A percentile compares a stretch with the other conserved stretches of the same genome.
phyloP scores from a whole-genome alignment of 1,140 invertebrate species.

The Zaprionus taronus region DNA sequence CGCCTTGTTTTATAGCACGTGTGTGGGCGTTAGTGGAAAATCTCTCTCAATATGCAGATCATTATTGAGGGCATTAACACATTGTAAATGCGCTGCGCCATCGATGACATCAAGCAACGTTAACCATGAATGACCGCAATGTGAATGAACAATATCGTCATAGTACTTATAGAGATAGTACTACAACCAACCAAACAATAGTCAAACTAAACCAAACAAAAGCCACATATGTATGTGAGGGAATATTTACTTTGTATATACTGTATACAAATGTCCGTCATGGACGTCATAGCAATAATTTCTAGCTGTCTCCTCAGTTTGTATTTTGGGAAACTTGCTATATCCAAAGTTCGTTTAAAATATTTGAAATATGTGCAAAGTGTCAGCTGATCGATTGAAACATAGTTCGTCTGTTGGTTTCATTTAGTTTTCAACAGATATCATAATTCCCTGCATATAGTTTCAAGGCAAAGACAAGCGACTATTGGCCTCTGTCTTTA shows the following conservation, averaged over 20 bases:
- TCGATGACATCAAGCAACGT: slow-evolving; percentile 47
- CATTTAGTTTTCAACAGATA: slow-evolving; percentile 32
- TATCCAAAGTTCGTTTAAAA: slow-evolving; percentile 26
- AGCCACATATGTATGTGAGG: not conserved
- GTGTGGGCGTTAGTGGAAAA: slow-evolving; percentile 61
- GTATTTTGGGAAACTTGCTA: slow-evolving; percentile 33
- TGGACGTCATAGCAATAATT: slow-evolving; percentile 33
- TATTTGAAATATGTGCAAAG: slow-evolving; percentile 53
- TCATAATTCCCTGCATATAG: slow-evolving; percentile 5
- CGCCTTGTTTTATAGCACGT: slow-evolving; percentile 61
- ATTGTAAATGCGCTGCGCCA: slow-evolving; percentile 47
- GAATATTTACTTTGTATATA: not conserved
- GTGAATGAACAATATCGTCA: slow-evolving; percentile 53
- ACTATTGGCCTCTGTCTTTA: slow-evolving; percentile 44
- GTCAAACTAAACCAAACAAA: slow-evolving; percentile 41
- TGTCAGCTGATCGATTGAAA: slow-evolving; percentile 53
- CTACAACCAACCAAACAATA: slow-evolving; percentile 2
- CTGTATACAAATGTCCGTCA: not conserved
- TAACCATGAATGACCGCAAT: slow-evolving; percentile 36
- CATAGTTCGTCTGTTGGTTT: slow-evolving; percentile 39
- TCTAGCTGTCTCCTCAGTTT: slow-evolving; percentile 19
- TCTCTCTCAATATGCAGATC: slow-evolving; percentile 24
- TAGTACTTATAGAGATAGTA: slow-evolving; percentile 9
- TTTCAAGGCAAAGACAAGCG: slow-evolving; percentile 64
- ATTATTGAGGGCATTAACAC: slow-evolving; percentile 35